Percentiles rank a stretch among this genome's conserved stretches.
Conservation (phyloP, 2,888 invertebrate genomes). For the Drosophila pseudotakahashii region DNA sequence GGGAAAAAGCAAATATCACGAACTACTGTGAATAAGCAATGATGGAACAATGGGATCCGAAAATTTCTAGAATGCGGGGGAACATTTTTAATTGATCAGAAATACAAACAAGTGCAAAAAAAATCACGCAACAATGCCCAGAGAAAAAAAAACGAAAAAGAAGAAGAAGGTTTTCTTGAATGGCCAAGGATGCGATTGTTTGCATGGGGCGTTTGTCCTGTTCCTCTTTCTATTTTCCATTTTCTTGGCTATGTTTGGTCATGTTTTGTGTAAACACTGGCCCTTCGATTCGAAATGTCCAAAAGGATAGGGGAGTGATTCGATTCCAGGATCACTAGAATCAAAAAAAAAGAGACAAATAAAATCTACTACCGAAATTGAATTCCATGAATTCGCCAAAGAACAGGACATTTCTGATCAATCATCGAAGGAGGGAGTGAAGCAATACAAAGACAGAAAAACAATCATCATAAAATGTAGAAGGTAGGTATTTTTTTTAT, state of each 20-base stretch:
- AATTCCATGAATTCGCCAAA: constrained; percentile 28
- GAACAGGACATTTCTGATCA: constrained; percentile 28
- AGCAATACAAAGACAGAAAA: not conserved
- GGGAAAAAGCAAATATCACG: constrained; percentile 68
- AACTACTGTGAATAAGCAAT: constrained; percentile 48
- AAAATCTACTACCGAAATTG: constrained; percentile 11
- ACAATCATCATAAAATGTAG: constrained; percentile 15
- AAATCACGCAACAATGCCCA: constrained; percentile 6
- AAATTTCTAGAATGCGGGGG: constrained; percentile 3
- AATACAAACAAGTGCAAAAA: constrained; percentile 79
- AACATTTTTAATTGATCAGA: constrained; percentile 77
- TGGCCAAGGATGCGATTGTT: constrained; percentile 34
- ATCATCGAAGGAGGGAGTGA: constrained; percentile 9
- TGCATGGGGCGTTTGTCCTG: constrained; percentile 63
- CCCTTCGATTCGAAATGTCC: constrained; percentile 12
- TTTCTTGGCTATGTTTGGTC: constrained; percentile 50
- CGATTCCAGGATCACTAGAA: constrained; percentile 16
- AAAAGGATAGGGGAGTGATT: constrained; percentile 3
- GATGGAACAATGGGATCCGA: constrained; percentile 23
- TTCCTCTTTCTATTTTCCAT: constrained; percentile 9
- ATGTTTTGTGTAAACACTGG: constrained; percentile 72
- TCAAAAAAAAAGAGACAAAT: constrained; percentile 11
- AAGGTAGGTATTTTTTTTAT: not conserved
- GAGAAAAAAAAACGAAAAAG: not conserved
- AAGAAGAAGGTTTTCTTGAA: constrained; percentile 25